Conservation (phyloP, 2,888 invertebrate genomes). For the Byasa hedistus region DNA sequence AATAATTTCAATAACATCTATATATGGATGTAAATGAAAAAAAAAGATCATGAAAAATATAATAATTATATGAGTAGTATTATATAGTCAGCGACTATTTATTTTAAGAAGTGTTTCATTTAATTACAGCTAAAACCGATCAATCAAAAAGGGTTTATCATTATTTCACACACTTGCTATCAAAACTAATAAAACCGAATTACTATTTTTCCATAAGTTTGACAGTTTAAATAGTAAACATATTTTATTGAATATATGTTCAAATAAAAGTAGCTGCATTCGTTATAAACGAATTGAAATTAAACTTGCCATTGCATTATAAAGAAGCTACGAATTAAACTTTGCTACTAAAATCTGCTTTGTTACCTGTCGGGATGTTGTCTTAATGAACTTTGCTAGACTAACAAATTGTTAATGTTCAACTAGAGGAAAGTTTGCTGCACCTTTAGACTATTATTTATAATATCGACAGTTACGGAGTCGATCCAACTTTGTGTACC, state of each 20-base stretch:
- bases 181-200: too few species aligned
- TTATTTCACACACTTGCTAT: too few species aligned
- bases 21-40: not conserved
- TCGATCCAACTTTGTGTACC: not conserved
- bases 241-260: too few species aligned
- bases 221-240: too few species aligned
- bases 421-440: not conserved
- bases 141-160: too few species aligned
- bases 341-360: not conserved
- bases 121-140: too few species aligned
- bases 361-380: not conserved
- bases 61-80: too few species aligned
- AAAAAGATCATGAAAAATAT: not conserved
- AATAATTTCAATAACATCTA: constrained; percentile 2
- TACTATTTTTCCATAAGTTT: too few species aligned
- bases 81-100: too few species aligned
- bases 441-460: not conserved
- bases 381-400: not conserved
- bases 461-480: not conserved
- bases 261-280: too few species aligned
- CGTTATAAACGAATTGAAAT: not conserved
- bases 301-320: too few species aligned
- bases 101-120: too few species aligned
- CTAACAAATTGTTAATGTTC: not conserved
- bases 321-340: not conserved